Evolutionary conservation across 1,140 invertebrate genomes (phyloP).

Genomic region (Coelopa frigida): DNA sequence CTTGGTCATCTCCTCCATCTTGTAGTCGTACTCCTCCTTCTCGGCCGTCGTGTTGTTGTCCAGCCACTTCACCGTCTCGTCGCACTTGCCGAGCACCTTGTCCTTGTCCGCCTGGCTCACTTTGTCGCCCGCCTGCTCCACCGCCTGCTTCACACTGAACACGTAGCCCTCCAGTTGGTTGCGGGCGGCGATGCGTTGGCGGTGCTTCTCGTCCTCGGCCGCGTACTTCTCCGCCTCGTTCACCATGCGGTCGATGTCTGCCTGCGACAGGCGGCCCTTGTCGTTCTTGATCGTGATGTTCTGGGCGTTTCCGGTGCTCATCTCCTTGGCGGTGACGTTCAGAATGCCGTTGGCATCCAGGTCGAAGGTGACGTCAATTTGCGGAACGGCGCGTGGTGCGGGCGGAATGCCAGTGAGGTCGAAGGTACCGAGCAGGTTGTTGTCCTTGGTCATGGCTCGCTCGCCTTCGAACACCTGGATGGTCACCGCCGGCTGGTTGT

Average conservation of each 20-base stretch:
- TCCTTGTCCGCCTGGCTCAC: conserved; percentile 57
- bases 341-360: conserved; percentile 57
- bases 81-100: conserved; percentile 50
- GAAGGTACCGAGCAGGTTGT: conserved; percentile 70
- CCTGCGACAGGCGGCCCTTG: conserved; percentile 70
- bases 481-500: conserved; percentile 65
- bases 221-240: conserved; percentile 33
- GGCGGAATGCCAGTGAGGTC: conserved; percentile 73
- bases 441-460: conserved; percentile 64
- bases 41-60: conserved; percentile 56
- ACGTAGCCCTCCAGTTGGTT: conserved; percentile 63
- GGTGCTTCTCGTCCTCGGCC: conserved; percentile 61
- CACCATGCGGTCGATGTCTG: conserved; percentile 62
- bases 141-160: conserved; percentile 59
- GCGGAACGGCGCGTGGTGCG: conserved; percentile 69
- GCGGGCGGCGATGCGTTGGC: conserved; percentile 53
- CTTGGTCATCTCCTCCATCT: conserved; percentile 50
- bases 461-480: conserved; percentile 64
- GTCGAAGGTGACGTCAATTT: conserved; percentile 64
- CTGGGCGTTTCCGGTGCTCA: conserved; percentile 51
- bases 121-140: conserved; percentile 51
- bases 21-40: conserved; percentile 58
- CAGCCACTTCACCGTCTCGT: conserved; percentile 55
- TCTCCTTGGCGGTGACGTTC: conserved; percentile 57
- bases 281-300: conserved; percentile 83